These are phyloP conservation scores for Pterocles gutturalis DNA, from an alignment of 2,113 vertebrate genomes.

Conservation along the genomic window DNA sequence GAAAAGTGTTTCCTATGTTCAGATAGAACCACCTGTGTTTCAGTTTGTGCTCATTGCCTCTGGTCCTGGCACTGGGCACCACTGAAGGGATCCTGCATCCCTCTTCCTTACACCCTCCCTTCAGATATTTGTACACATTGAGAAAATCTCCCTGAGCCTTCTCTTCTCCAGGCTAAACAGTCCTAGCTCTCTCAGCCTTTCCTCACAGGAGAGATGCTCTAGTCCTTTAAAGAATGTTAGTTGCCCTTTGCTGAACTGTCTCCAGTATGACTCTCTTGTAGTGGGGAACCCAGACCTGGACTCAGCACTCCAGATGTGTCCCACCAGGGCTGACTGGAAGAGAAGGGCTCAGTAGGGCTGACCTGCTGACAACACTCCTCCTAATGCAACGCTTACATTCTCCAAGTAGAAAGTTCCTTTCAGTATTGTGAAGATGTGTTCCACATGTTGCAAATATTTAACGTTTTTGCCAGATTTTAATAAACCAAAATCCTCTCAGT, in stretches of 20 bases:
- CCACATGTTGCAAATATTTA: neutral
- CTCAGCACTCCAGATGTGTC: neutral
- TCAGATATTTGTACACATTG: neutral
- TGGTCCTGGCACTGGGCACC: neutral
- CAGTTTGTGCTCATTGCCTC: neutral
- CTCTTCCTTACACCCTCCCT: neutral
- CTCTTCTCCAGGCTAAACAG: neutral
- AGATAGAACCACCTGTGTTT: fast-evolving
- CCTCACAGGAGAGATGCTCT: neutral
- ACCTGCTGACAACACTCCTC: neutral
- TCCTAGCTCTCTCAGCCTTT: neutral
- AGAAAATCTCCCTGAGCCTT: neutral
- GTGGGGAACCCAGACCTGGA: neutral
- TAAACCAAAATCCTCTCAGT: neutral
- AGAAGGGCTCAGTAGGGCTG: neutral
- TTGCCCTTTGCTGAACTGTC: neutral
- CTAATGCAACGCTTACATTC: neutral
- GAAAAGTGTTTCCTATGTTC: neutral
- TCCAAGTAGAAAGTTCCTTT: neutral
- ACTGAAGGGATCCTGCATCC: neutral
- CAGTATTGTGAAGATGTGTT: neutral
- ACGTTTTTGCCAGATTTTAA: neutral
- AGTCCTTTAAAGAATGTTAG: neutral
- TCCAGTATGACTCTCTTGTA: neutral
- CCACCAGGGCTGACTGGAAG: neutral